Percentiles rank a stretch among this genome's conserved stretches.
phyloP scores from a whole-genome alignment of 1,140 invertebrate species.

The Conus betulinus region DNA sequence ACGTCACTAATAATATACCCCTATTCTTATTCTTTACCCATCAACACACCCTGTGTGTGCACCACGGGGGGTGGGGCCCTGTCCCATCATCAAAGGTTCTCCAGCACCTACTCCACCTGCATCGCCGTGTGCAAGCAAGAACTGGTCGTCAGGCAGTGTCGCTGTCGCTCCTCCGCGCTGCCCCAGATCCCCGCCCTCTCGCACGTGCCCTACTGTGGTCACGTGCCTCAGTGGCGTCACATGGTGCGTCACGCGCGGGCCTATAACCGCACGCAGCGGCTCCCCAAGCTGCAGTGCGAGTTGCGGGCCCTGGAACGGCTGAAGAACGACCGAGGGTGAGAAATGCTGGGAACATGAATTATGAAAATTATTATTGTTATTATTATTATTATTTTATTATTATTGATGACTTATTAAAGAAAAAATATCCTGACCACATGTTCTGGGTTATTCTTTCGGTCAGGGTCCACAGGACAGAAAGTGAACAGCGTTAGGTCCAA shows the following conservation, averaged over 20 bases:
- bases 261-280: constrained; percentile 17
- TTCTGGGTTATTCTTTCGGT: too few species aligned
- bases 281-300: constrained; percentile 59
- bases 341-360: too few species aligned
- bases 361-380: too few species aligned
- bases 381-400: too few species aligned
- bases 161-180: constrained; percentile 49
- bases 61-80: neutral
- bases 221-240: constrained; percentile 58
- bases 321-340: constrained; percentile 59
- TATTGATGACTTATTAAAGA: too few species aligned
- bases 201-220: constrained; percentile 64
- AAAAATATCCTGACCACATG: too few species aligned
- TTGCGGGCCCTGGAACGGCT: constrained; percentile 54
- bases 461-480: too few species aligned
- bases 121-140: neutral
- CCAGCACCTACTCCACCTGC: constrained; percentile 46
- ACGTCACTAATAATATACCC: neutral
- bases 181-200: constrained; percentile 46
- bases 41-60: neutral
- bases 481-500: too few species aligned
- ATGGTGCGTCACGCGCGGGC: constrained; percentile 37
- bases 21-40: neutral
- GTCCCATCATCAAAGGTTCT: neutral
- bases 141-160: neutral